Percentiles rank a stretch among this genome's conserved stretches.
Evolutionary conservation across 2,113 vertebrate genomes (phyloP).

Genomic region (Burhinus bistriatus): DNA sequence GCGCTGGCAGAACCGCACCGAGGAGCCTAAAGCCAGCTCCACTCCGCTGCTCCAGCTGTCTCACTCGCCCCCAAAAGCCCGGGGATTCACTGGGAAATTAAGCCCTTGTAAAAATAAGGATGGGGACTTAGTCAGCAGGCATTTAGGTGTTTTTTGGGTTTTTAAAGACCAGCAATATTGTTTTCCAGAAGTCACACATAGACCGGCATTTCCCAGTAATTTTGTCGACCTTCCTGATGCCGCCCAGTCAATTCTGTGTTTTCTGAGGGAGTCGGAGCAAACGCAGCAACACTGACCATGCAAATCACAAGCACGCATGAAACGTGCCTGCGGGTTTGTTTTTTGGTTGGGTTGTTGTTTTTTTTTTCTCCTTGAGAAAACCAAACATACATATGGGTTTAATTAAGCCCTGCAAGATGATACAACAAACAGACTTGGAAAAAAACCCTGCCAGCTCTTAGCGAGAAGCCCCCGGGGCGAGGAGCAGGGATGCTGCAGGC

Average conservation of each 20-base stretch:
- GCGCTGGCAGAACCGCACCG: background rate
- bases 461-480: accelerated
- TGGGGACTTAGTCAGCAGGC: accelerated
- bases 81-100: background rate
- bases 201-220: background rate
- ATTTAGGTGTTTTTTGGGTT: background rate
- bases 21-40: background rate
- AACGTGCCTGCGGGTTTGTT: accelerated
- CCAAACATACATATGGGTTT: background rate
- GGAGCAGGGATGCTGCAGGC: background rate
- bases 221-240: background rate
- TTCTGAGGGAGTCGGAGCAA: background rate
- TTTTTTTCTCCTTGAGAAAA: background rate
- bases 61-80: background rate
- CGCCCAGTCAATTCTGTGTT: background rate
- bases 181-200: background rate
- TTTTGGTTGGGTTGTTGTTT: too few species aligned
- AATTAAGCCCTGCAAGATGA: background rate
- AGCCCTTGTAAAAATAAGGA: background rate
- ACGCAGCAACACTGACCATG: accelerated
- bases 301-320: background rate
- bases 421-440: accelerated
- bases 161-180: background rate
- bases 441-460: background rate
- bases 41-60: background rate